Evolutionary conservation across 2,888 invertebrate species (phyloP).

Genomic region (Drosophila affinis): DNA sequence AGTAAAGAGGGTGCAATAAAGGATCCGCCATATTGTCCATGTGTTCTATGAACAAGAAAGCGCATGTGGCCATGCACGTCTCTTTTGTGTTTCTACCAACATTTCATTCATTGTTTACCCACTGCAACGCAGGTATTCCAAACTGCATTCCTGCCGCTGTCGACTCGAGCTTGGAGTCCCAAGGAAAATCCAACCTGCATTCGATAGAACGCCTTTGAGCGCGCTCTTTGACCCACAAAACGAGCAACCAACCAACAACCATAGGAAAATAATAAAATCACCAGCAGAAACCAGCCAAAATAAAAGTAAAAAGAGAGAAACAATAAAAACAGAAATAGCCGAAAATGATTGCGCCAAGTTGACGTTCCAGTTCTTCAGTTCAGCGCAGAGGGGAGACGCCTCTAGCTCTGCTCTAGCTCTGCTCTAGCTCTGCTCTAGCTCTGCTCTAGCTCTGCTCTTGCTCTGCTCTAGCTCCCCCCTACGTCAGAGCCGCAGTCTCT

Average conservation of each 20-base stretch:
- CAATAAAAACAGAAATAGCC: conserved; percentile 50
- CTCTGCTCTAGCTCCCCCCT: not conserved
- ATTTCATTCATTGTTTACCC: not conserved
- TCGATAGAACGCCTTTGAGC: conserved; percentile 20
- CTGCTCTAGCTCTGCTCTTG: not conserved
- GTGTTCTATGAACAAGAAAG: not conserved
- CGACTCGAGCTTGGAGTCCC: conserved; percentile 5
- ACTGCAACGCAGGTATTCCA: conserved; percentile 13
- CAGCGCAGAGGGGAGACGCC: conserved; percentile 16
- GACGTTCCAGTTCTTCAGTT: conserved; percentile 69
- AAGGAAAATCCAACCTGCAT: conserved; percentile 8
- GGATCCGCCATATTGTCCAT: too few species aligned
- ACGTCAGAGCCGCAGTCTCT: not conserved
- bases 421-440: too few species aligned
- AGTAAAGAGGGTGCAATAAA: too few species aligned
- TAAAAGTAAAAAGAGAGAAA: conserved; percentile 41
- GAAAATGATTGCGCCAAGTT: conserved; percentile 68
- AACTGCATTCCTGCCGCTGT: conserved; percentile 15
- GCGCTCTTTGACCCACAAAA: conserved; percentile 36
- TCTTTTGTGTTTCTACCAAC: not conserved
- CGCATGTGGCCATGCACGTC: not conserved
- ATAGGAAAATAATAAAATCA: not conserved
- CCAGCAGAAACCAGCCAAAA: not conserved
- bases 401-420: too few species aligned
- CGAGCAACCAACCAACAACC: not conserved